Evolutionary conservation across 1,140 invertebrate genomes (phyloP).

Genomic region (Cyphomyrmex costatus): DNA sequence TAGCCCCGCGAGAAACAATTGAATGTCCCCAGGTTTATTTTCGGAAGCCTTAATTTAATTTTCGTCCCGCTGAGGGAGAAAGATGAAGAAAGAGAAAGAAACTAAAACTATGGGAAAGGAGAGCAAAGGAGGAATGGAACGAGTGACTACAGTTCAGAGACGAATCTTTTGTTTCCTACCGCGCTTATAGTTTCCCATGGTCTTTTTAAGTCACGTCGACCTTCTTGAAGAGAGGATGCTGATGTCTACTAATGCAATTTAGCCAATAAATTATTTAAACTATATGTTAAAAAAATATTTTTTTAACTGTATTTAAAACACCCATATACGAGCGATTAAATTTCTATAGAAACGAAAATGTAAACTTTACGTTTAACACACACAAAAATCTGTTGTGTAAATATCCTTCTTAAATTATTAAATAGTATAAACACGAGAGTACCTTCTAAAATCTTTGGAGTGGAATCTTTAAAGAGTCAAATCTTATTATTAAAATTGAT

Average conservation of each 20-base stretch:
- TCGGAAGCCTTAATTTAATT: conserved; percentile 82
- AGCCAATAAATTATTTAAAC: conserved; percentile 18
- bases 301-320: not conserved
- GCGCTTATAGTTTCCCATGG: conserved; percentile 68
- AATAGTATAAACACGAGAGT: not conserved
- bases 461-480: too few relatives aligned
- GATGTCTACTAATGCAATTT: conserved; percentile 40
- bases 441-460: too few relatives aligned
- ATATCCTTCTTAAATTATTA: not conserved
- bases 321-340: not conserved
- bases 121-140: conserved; percentile 36
- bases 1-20: conserved; percentile 76
- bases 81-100: conserved; percentile 49
- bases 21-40: conserved; percentile 82
- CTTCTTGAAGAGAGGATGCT: conserved; percentile 33
- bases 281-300: not conserved
- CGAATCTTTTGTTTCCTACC: conserved; percentile 80
- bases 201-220: conserved; percentile 78
- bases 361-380: not conserved
- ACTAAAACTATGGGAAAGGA: not conserved
- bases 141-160: conserved; percentile 71
- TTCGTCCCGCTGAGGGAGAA: conserved; percentile 62
- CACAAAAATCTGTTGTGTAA: not conserved
- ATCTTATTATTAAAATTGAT: too few relatives aligned
- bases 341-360: not conserved